Base-by-base conservation (phyloP, 2,113 vertebrate species). In the Bufo gargarizans region DNA sequence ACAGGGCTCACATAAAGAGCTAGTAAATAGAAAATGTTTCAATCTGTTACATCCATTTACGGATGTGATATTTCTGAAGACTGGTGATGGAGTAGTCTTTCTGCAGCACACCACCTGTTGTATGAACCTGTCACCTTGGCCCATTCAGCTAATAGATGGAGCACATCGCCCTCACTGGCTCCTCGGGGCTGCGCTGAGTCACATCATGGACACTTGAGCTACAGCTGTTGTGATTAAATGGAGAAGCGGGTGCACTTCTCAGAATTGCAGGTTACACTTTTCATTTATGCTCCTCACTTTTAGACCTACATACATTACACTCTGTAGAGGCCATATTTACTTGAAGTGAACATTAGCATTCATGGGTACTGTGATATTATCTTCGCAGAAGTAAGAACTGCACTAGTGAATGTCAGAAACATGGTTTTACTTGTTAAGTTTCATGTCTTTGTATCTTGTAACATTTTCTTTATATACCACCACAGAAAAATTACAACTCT, bases 201-300 rank as follows among this genome's bases (percentile, higher is more conserved):
- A 86, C 55, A n/a, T 50, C 67, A 33, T 4, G 12, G 72, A 8
- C 61, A 78, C 85, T 86, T 86, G n/a, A 79, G 77, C 85, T 63
- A 45, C 86, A 87, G 86, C 86, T 87, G 86, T 69, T 87, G 61
- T 58, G 22, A 80, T 9, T n/a, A 16, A 58, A 56, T 55, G 59
- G 8, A 6, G 8, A 63, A 59, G 56, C 59, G 56, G 56, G 55
- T 49, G 56, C 56, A 58, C 2, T 9, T 53, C 5, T 53, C 5
- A 53, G 9, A 53, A 0, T 53, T 53, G 5, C 9, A 9, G 53
- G 53, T 53, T 6, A 0, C 9, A 9, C 53, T 53, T 53, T 53
- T 53, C 53, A 2, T 53, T 53, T 53, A 53, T 53, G 53, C 53
- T 53, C 33, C 33, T 33, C 33, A 0, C 5, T 6, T 6, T 53